Base-by-base conservation (phyloP, 2,888 invertebrate genomes). In the Smittia aterrima region DNA sequence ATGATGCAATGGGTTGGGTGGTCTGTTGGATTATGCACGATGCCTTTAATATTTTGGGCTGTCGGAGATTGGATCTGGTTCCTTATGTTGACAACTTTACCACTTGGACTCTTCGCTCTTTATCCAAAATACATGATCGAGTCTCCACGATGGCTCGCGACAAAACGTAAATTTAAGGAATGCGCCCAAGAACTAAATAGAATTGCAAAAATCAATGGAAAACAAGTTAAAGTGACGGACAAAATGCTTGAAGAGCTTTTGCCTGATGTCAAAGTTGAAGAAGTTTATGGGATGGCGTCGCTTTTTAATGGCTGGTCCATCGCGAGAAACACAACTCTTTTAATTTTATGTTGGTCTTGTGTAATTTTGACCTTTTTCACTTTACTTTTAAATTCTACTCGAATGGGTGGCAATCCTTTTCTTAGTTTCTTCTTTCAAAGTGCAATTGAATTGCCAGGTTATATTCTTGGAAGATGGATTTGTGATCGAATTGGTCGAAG, bases 111-210 rank as follows among this genome's bases (percentile, higher is more conserved):
- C 24, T 83, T 84, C 78, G 79, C 85, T 70, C 79, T 85, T 76
- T 81, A 83, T 75, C 80, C 80, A 77, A 83, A 81, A 85, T 86
- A 84, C 78, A 82, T 88, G 78, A 86, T 88, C 76, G 89, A 89
- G 82, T 89, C 89, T 64, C 89, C 89, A 1, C 84, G 88, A 76
- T 89, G 89, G 89, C 83, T 88, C 77, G 86, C 86, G 80, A 84
- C 85, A 76, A 84, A 84, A 78, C 85, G 85, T 53, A 84, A 84
- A 76, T 82, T 83, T 54, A 80, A 82, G 77, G 80, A 82, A 76
- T 86, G 87, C 76, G 77, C 86, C 62, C 80, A 80, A 64, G 82
- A 84, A 78, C 80, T 89, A 75, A 83, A 85, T 78, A 81, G 81
- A 77, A 87, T 89, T 75, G 87, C 87, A 18, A 83, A 82, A 79